phyloP scores from a whole-genome alignment of 2,888 invertebrate species.

The Lathronympha strigana region DNA sequence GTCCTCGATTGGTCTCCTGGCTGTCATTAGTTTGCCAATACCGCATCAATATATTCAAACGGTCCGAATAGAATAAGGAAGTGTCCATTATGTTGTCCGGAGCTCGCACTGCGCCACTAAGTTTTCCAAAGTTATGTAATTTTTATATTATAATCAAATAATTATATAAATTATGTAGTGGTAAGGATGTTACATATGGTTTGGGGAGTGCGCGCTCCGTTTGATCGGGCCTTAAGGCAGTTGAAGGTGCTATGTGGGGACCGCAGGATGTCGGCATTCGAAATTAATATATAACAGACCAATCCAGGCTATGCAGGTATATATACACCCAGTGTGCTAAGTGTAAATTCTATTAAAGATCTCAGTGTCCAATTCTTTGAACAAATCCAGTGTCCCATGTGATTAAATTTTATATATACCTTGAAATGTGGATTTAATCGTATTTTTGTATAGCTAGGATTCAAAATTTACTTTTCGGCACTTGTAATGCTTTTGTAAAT shows the following conservation, averaged over 20 bases:
- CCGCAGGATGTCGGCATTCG: slow-evolving; percentile 47
- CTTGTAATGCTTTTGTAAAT: slow-evolving; percentile 82
- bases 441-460: slow-evolving; percentile 80
- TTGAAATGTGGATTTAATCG: slow-evolving; percentile 70
- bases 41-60: slow-evolving; percentile 17
- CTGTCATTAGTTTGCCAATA: slow-evolving; percentile 17
- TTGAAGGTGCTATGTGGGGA: slow-evolving; percentile 72
- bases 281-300: slow-evolving; percentile 43
- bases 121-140: slow-evolving; percentile 32
- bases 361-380: slow-evolving; percentile 78
- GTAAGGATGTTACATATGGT: slow-evolving; percentile 21
- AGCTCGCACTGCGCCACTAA: slow-evolving; percentile 35
- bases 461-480: slow-evolving; percentile 71
- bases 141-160: slow-evolving; percentile 38
- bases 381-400: slow-evolving; percentile 80
- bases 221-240: not conserved
- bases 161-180: slow-evolving; percentile 40
- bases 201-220: slow-evolving; percentile 33
- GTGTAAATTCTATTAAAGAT: slow-evolving; percentile 63
- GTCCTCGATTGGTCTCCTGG: not conserved
- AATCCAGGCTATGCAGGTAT: slow-evolving; percentile 58
- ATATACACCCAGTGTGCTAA: slow-evolving; percentile 62
- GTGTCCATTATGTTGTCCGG: slow-evolving; percentile 28
- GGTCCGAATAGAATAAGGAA: slow-evolving; percentile 22
- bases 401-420: slow-evolving; percentile 67